phyloP scores from a whole-genome alignment of 2,797 vertebrate genomes.

The Mallotus villosus region DNA sequence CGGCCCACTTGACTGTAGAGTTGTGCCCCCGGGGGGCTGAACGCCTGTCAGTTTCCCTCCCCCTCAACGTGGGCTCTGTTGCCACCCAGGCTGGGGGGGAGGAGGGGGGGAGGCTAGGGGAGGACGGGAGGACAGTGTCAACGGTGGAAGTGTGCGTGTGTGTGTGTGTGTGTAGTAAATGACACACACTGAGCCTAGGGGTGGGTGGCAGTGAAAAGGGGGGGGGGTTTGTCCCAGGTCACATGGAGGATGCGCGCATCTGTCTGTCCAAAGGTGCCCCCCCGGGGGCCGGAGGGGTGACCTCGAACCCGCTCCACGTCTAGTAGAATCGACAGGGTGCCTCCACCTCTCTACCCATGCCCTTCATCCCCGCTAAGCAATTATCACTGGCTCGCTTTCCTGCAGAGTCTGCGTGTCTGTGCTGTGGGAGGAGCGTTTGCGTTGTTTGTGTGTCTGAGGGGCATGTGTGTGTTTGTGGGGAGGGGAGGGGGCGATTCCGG shows the following conservation, averaged over 20 bases:
- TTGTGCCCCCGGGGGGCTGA: slow-evolving; percentile 87
- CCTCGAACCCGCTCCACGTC: slow-evolving; percentile 67
- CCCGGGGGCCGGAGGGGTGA: slow-evolving; percentile 69
- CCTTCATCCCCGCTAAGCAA: slow-evolving; percentile 35
- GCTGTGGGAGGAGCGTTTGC: too few species aligned
- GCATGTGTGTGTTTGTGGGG: too few species aligned
- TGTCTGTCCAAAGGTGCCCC: slow-evolving; percentile 88
- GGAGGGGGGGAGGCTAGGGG: slow-evolving; percentile 49
- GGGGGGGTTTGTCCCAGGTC: slow-evolving; percentile 80
- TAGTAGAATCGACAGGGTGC: slow-evolving; percentile 69
- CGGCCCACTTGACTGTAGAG: slow-evolving; percentile 94
- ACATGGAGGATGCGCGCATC: slow-evolving; percentile 88
- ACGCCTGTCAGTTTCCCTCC: slow-evolving; percentile 94
- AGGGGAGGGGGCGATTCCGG: too few species aligned
- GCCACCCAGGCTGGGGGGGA: slow-evolving; percentile 80
- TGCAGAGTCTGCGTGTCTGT: background rate
- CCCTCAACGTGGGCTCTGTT: slow-evolving; percentile 83
- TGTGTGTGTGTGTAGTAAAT: slow-evolving; percentile 52
- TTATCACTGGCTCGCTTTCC: background rate
- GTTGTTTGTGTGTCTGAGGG: too few species aligned
- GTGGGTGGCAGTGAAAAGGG: slow-evolving; percentile 51
- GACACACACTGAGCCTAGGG: slow-evolving; percentile 80
- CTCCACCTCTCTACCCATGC: slow-evolving; percentile 45
- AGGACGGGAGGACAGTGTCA: background rate
- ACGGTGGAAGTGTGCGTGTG: too few species aligned